Conservation (phyloP, 1,140 invertebrate genomes). For the Homarus americanus region DNA sequence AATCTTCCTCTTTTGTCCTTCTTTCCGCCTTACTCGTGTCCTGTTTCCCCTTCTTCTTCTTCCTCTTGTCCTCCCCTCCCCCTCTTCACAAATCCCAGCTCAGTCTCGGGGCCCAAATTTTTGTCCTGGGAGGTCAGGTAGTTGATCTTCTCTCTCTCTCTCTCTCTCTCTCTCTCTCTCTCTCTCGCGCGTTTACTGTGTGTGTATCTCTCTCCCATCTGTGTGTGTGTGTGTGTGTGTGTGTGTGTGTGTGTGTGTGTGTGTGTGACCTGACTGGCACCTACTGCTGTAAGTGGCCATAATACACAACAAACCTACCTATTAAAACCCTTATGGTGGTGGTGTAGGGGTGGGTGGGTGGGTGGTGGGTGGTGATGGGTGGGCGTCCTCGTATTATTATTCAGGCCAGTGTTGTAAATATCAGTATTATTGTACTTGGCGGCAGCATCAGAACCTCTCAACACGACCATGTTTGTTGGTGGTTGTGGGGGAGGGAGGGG, state of each 20-base stretch:
- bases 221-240: too few species aligned
- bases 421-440: not conserved
- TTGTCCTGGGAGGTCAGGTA: too few species aligned
- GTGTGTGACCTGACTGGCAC: too few species aligned
- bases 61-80: not conserved
- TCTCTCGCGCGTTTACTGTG: not conserved
- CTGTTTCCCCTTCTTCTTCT: not conserved
- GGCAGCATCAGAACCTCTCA: slow-evolving; percentile 5
- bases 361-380: too few species aligned
- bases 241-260: too few species aligned
- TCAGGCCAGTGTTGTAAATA: slow-evolving; percentile 3
- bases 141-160: too few species aligned
- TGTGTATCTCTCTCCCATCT: too few species aligned
- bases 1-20: not conserved
- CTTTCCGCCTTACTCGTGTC: not conserved
- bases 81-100: not conserved
- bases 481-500: not conserved
- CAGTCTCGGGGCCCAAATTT: not conserved
- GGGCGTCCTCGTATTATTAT: too few species aligned
- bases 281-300: too few species aligned
- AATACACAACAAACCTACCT: too few species aligned
- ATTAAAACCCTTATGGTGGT: too few species aligned
- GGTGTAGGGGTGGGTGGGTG: too few species aligned
- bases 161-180: not conserved
- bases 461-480: not conserved